Evolutionary conservation across 1,140 invertebrate species (phyloP).

Genomic region (Cotesia typhae): DNA sequence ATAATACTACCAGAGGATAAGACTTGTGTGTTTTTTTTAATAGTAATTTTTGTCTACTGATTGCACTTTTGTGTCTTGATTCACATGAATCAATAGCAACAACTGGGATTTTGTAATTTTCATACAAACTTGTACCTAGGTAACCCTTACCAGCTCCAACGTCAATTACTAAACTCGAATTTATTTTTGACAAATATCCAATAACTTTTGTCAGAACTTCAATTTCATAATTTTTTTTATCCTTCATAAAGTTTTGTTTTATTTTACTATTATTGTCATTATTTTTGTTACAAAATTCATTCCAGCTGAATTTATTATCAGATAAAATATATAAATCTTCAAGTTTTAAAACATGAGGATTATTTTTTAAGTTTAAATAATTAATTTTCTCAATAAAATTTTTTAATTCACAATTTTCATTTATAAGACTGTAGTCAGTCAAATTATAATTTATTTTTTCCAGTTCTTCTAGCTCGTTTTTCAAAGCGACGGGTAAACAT

Average conservation of each 20-base stretch:
- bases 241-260: slow-evolving; percentile 73
- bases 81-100: slow-evolving; percentile 81
- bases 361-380: slow-evolving; percentile 45
- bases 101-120: slow-evolving; percentile 76
- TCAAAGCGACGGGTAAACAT: slow-evolving; percentile 68
- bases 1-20: slow-evolving; percentile 40
- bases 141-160: slow-evolving; percentile 89
- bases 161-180: slow-evolving; percentile 72
- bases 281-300: background rate
- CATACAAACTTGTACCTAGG: slow-evolving; percentile 76
- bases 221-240: slow-evolving; percentile 87
- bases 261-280: slow-evolving; percentile 5
- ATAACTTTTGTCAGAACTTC: slow-evolving; percentile 65
- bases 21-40: slow-evolving; percentile 57
- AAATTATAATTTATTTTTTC: slow-evolving; percentile 39
- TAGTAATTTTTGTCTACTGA: slow-evolving; percentile 70
- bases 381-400: slow-evolving; percentile 44
- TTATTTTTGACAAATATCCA: slow-evolving; percentile 44
- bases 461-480: slow-evolving; percentile 64
- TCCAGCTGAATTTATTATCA: slow-evolving; percentile 8
- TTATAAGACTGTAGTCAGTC: slow-evolving; percentile 3
- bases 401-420: slow-evolving; percentile 33
- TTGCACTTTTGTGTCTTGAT: slow-evolving; percentile 72
- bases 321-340: slow-evolving; percentile 19
- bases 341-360: slow-evolving; percentile 27